Percentiles rank a stretch among this genome's conserved stretches.
phyloP scores from a whole-genome alignment of 1,140 invertebrate genomes.

The Aphelinus certus region DNA sequence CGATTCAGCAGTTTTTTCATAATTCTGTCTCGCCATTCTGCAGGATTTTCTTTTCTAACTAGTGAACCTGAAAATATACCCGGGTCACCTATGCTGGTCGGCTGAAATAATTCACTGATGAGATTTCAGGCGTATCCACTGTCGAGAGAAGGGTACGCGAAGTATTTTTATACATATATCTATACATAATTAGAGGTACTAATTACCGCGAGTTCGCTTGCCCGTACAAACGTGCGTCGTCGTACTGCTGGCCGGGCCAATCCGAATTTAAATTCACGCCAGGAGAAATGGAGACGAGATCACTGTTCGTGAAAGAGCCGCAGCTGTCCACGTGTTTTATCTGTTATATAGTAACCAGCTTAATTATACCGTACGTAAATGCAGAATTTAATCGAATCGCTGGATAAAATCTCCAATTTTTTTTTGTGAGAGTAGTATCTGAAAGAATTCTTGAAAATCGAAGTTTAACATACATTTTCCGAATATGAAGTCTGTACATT shows the following conservation, averaged over 20 bases:
- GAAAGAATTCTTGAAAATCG: too few relatives aligned
- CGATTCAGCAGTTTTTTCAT: too few relatives aligned
- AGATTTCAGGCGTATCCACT: conserved; percentile 16
- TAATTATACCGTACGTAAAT: neutral
- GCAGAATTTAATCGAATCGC: neutral
- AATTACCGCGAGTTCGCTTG: conserved; percentile 31
- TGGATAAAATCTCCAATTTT: too few relatives aligned
- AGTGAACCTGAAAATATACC: too few relatives aligned
- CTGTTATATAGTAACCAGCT: neutral
- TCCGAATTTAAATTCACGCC: conserved; percentile 29
- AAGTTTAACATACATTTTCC: too few relatives aligned
- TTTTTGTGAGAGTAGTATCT: too few relatives aligned
- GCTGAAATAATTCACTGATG: conserved; percentile 30
- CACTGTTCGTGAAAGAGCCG: neutral
- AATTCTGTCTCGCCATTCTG: too few relatives aligned
- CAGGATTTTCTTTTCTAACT: too few relatives aligned
- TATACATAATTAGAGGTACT: conserved; percentile 27
- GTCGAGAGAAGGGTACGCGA: neutral
- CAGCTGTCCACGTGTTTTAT: neutral
- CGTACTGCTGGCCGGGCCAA: neutral
- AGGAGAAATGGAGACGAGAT: conserved; percentile 5
- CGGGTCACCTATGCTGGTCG: neutral
- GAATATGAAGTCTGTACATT: too few relatives aligned
- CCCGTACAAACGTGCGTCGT: neutral
- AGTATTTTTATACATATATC: conserved; percentile 26